Evolutionary conservation across 2,113 vertebrate species (phyloP).

Genomic region (Phyllopteryx taeniolatus): DNA sequence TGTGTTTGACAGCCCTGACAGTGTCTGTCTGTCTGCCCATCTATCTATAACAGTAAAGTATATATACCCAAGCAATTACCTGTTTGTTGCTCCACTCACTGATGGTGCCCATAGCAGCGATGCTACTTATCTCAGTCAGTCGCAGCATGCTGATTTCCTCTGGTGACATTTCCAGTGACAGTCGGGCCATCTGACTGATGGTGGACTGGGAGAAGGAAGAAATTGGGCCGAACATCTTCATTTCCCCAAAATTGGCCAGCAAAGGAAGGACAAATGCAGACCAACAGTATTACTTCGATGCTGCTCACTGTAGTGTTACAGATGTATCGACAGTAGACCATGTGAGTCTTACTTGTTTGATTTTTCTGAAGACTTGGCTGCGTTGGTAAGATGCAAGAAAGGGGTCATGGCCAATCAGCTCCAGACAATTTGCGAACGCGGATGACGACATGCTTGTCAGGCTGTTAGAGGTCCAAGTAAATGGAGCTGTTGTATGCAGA

Average conservation of each 20-base stretch:
- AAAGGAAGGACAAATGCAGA: slow-evolving; percentile 21
- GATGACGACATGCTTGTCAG: slow-evolving; percentile 66
- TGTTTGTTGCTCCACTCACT: slow-evolving; percentile 65
- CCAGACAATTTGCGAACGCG: slow-evolving; percentile 73
- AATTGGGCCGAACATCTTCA: slow-evolving; percentile 65
- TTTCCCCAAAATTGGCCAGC: background rate
- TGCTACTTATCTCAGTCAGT: slow-evolving; percentile 58
- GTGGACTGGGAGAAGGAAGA: slow-evolving; percentile 63
- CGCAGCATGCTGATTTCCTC: slow-evolving; percentile 65
- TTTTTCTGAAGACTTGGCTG: slow-evolving; percentile 57
- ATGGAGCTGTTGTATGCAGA: slow-evolving; percentile 61
- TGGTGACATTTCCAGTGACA: slow-evolving; percentile 55
- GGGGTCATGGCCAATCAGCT: slow-evolving; percentile 71
- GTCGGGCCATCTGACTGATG: slow-evolving; percentile 69
- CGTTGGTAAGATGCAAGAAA: slow-evolving; percentile 65
- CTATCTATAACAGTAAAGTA: background rate
- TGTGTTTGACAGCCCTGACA: too few relatives aligned
- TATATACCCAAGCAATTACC: slow-evolving; percentile 47
- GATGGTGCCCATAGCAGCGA: slow-evolving; percentile 66
- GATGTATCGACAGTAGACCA: background rate
- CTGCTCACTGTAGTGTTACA: background rate
- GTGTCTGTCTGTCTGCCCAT: too few relatives aligned
- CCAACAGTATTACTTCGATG: slow-evolving; percentile 9
- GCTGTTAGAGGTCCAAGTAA: slow-evolving; percentile 67
- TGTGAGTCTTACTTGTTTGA: slow-evolving; percentile 65